A percentile compares a stretch with the other conserved stretches of the same genome.
Evolutionary conservation across 2,888 invertebrate species (phyloP).

Genomic region (Bruchidius siliquastri): DNA sequence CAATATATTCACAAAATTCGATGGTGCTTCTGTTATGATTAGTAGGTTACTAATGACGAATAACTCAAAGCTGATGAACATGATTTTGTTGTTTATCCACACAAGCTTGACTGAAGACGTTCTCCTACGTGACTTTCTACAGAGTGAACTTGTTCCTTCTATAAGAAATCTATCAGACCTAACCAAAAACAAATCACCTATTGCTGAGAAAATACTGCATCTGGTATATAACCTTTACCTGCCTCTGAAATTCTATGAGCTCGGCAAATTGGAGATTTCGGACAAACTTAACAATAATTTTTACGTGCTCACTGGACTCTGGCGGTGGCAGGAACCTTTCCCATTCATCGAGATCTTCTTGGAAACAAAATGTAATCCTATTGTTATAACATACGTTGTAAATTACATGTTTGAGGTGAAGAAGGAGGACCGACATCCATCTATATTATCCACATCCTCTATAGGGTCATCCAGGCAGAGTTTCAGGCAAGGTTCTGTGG

Average conservation of each 20-base stretch:
- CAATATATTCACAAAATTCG: conserved; percentile 20
- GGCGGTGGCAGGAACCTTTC: conserved; percentile 33
- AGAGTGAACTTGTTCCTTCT: conserved; percentile 20
- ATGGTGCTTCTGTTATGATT: conserved; percentile 26
- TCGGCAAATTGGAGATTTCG: conserved; percentile 30
- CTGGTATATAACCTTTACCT: conserved; percentile 32
- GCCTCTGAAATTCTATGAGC: conserved; percentile 37
- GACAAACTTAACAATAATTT: conserved; percentile 35
- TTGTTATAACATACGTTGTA: conserved; percentile 36
- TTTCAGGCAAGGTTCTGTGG: background rate
- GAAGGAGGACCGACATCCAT: conserved; percentile 1
- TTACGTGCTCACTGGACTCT: conserved; percentile 32
- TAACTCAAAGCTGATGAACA: conserved; percentile 25
- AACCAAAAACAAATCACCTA: conserved; percentile 19
- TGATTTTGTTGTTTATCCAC: conserved; percentile 32
- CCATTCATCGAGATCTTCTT: conserved; percentile 39
- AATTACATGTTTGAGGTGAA: conserved; percentile 31
- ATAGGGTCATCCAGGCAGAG: background rate
- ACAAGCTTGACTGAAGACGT: conserved; percentile 28
- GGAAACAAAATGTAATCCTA: conserved; percentile 27
- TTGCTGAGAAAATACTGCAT: conserved; percentile 28
- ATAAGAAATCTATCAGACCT: conserved; percentile 24
- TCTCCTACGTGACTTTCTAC: conserved; percentile 28
- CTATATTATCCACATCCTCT: background rate
- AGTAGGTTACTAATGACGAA: conserved; percentile 19